Base-by-base conservation (phyloP, 2,797 vertebrate genomes). In the Neomorphus geoffroyi region DNA sequence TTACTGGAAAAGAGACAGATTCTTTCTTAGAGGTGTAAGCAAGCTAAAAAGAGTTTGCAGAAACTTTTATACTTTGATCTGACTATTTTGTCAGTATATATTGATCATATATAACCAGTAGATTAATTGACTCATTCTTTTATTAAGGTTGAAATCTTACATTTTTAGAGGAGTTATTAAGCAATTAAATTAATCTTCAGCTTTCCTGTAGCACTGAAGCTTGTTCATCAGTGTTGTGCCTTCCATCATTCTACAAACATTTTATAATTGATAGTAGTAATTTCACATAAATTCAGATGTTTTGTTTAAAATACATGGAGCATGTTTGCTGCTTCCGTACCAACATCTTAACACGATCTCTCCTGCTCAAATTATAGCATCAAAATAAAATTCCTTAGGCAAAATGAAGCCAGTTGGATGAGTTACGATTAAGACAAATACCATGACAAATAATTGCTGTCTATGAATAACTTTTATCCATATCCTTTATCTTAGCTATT, bases 151-250 rank as follows among this genome's bases (percentile, higher is more conserved):
- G 37, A 90, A 88, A 28, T 75, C 13, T 46, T 79, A 35, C 5
- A 24, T 58, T 84, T 93, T 88, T 65, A 73, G 73, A 80, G 85
- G 37, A 48, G 18, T 88, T 90, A 60, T 72, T 86, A 84, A 92
- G 53, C 41, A 82, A 83, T 37, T 50, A 78, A 57, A 71, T 89
- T 58, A 74, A 77, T 83, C 35, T 80, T 61, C 58, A 86, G 8
- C 23, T 69, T 83, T 80, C 35, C 51, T 64, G 46, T 58, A 66
- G 28, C 37, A 33, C 46, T 65, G 85, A 35, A 89, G 51, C 43
- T 84, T 86, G 48, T 66, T 88, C 37, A 28, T 83, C 39, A 56
- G 21, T 18, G 27, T 69, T 86, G 32, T 65, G 72, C 65, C 41
- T 89, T 88, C 58, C 19, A 48, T 74, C 48, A n/a, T 75, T 86